Conservation (phyloP, 2,797 vertebrate genomes). For the Muraenolepis orangiensis region DNA sequence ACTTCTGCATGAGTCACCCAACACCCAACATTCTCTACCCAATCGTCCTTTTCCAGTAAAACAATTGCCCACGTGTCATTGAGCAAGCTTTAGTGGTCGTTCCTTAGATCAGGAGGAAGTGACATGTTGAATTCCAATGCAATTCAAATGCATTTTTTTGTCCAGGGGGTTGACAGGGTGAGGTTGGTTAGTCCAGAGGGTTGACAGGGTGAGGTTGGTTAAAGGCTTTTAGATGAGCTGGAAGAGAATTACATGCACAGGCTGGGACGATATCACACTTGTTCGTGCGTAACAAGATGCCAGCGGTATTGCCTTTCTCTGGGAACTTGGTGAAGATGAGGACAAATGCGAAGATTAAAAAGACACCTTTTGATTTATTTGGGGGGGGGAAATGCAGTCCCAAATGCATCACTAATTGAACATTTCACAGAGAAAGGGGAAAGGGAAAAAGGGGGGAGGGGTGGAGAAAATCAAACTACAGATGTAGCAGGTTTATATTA, state of each 20-base stretch:
- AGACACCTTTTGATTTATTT: slow-evolving; percentile 32
- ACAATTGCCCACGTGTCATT: slow-evolving; percentile 70
- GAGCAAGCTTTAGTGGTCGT: slow-evolving; percentile 75
- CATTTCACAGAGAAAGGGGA: slow-evolving; percentile 32
- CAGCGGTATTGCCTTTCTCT: slow-evolving; percentile 44
- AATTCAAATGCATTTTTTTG: slow-evolving; percentile 47
- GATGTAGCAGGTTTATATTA: not conserved
- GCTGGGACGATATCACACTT: slow-evolving; percentile 59
- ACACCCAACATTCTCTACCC: not conserved
- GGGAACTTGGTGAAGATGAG: slow-evolving; percentile 52
- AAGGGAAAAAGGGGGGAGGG: too few species aligned
- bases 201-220: too few species aligned
- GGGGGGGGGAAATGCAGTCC: slow-evolving; percentile 29
- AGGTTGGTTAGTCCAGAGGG: too few species aligned
- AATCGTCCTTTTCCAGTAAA: slow-evolving; percentile 4
- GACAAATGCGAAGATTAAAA: slow-evolving; percentile 62
- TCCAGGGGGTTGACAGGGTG: slow-evolving; percentile 22
- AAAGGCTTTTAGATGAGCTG: too few species aligned
- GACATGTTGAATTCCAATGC: slow-evolving; percentile 24
- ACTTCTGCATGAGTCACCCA: not conserved
- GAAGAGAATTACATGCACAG: slow-evolving; percentile 61
- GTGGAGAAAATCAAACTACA: too few species aligned
- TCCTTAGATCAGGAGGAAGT: slow-evolving; percentile 65
- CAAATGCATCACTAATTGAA: slow-evolving; percentile 48
- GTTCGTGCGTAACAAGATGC: slow-evolving; percentile 44